phyloP scores from a whole-genome alignment of 2,113 vertebrate species.

The Tor tambroides region DNA sequence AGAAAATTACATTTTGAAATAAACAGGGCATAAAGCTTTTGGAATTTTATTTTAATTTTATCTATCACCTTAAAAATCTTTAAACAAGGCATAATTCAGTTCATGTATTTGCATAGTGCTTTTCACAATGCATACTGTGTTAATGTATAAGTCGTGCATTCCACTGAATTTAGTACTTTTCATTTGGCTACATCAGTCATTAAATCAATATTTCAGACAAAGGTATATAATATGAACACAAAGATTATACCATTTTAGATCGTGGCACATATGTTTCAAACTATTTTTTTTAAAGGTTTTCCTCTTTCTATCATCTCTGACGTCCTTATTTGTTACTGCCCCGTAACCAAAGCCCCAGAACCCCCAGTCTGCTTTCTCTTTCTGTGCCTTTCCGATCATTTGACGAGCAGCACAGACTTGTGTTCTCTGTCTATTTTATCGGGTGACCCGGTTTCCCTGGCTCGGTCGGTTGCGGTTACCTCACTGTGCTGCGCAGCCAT shows the following conservation, averaged over 20 bases:
- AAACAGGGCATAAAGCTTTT: too few relatives aligned
- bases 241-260: neutral
- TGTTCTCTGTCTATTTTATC: neutral
- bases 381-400: neutral
- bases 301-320: neutral
- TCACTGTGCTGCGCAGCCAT: conserved; percentile 15
- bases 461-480: conserved; percentile 4
- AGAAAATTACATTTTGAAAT: too few relatives aligned
- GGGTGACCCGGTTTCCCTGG: conserved; percentile 46
- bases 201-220: too few relatives aligned
- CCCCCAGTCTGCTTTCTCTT: neutral
- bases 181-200: too few relatives aligned
- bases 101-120: too few relatives aligned
- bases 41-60: too few relatives aligned
- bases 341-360: neutral
- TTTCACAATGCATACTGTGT: too few relatives aligned
- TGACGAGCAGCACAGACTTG: neutral
- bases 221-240: too few relatives aligned
- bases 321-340: neutral
- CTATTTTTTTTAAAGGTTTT: neutral
- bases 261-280: neutral
- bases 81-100: too few relatives aligned
- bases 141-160: too few relatives aligned
- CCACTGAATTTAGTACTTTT: too few relatives aligned
- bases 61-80: too few relatives aligned